These are phyloP conservation scores for Scaptomyza cyrtandrae DNA, from an alignment of 2,888 invertebrate genomes.

Conservation along the genomic window DNA sequence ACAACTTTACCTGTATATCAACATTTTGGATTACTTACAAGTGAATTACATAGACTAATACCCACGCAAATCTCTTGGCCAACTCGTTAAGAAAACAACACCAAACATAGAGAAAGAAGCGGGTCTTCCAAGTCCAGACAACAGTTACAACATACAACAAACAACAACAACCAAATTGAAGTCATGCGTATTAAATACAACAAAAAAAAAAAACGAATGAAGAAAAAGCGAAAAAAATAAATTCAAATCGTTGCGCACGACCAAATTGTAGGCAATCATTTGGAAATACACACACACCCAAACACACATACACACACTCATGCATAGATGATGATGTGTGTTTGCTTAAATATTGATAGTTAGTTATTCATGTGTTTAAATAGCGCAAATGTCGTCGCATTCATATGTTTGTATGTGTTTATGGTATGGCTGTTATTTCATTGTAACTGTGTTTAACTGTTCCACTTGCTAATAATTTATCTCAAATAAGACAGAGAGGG, in stretches of 20 bases:
- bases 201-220: constrained; percentile 31
- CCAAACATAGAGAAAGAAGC: constrained; percentile 47
- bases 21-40: constrained; percentile 6
- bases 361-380: constrained; percentile 56
- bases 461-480: constrained; percentile 65
- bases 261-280: constrained; percentile 75
- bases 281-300: constrained; percentile 59
- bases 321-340: constrained; percentile 5
- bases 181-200: constrained; percentile 77
- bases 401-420: constrained; percentile 15
- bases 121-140: constrained; percentile 54
- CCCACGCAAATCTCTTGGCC: constrained; percentile 44
- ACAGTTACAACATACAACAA: constrained; percentile 67
- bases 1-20: constrained; percentile 11
- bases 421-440: not conserved
- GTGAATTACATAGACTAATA: constrained; percentile 29
- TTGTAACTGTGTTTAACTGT: constrained; percentile 45
- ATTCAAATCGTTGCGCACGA: constrained; percentile 74
- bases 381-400: constrained; percentile 31
- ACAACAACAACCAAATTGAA: constrained; percentile 44
- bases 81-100: constrained; percentile 43
- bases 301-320: not conserved
- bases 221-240: constrained; percentile 35
- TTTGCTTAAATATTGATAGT: constrained; percentile 54
- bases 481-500: constrained; percentile 20